Conservation (phyloP, 2,113 vertebrate genomes). For the Haliaeetus leucogaster region DNA sequence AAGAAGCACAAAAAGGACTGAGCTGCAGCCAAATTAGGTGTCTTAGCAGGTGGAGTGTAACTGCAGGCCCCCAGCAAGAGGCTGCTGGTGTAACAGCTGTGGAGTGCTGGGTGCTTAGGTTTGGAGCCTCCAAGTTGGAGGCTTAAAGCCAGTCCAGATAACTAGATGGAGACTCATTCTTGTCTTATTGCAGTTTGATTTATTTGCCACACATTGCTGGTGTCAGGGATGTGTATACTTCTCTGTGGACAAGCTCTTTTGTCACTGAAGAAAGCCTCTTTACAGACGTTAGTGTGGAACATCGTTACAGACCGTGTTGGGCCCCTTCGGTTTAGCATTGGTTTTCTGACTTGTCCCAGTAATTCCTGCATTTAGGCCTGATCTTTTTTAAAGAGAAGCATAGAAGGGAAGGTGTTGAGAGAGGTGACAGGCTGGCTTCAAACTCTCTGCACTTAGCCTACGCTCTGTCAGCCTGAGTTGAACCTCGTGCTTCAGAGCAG, state of each 20-base stretch:
- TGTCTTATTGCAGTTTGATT: not conserved
- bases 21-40: not conserved
- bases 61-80: not conserved
- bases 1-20: not conserved
- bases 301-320: not conserved
- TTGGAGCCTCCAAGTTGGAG: not conserved
- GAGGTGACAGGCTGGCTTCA: not conserved
- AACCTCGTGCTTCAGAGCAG: not conserved
- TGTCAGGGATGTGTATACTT: not conserved
- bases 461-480: not conserved
- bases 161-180: not conserved
- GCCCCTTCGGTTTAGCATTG: not conserved
- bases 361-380: not conserved
- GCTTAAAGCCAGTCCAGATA: not conserved
- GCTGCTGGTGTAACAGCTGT: not conserved
- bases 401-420: not conserved
- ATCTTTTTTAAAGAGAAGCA: not conserved
- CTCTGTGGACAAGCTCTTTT: not conserved
- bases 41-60: not conserved
- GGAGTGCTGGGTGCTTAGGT: not conserved
- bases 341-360: not conserved
- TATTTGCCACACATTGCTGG: not conserved
- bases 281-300: not conserved
- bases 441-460: not conserved
- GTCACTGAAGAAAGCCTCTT: not conserved